phyloP scores from a whole-genome alignment of 2,113 vertebrate species.

The Rhipidura dahli region DNA sequence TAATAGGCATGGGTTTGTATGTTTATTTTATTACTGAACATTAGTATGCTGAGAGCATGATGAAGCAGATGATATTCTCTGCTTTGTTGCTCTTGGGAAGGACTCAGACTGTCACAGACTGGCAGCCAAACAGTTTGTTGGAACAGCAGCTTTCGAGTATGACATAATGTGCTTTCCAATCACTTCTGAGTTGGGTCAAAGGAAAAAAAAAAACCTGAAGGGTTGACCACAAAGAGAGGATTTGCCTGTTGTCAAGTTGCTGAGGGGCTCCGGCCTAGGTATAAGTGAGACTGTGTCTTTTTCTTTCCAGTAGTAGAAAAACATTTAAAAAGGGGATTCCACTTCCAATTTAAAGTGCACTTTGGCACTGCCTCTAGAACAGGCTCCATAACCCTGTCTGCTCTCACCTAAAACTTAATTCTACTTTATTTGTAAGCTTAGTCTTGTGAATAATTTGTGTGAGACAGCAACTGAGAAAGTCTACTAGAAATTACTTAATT shows the following conservation, averaged over 20 bases:
- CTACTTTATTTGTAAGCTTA: neutral
- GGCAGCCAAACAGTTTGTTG: conserved; percentile 11
- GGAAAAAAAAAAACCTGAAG: neutral
- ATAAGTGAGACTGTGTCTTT: neutral
- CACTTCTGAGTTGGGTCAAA: neutral
- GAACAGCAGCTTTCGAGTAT: neutral
- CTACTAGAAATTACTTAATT: neutral
- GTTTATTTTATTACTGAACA: neutral
- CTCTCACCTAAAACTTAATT: neutral
- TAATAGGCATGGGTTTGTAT: neutral
- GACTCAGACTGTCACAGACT: conserved; percentile 41
- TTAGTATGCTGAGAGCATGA: neutral
- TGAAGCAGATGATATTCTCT: neutral
- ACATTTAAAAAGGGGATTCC: neutral
- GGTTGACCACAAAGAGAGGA: neutral
- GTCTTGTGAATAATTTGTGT: neutral
- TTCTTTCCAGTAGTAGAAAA: neutral
- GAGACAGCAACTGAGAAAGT: neutral
- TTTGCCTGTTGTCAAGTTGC: neutral
- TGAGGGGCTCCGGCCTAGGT: neutral
- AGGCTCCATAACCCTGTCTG: neutral
- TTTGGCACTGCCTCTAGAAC: neutral
- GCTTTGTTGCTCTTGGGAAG: conserved; percentile 20
- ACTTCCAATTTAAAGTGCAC: neutral
- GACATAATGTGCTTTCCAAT: neutral